Percentiles rank a stretch among this genome's conserved stretches.
Conservation (phyloP, 2,797 vertebrate species). For the Todus mexicanus region DNA sequence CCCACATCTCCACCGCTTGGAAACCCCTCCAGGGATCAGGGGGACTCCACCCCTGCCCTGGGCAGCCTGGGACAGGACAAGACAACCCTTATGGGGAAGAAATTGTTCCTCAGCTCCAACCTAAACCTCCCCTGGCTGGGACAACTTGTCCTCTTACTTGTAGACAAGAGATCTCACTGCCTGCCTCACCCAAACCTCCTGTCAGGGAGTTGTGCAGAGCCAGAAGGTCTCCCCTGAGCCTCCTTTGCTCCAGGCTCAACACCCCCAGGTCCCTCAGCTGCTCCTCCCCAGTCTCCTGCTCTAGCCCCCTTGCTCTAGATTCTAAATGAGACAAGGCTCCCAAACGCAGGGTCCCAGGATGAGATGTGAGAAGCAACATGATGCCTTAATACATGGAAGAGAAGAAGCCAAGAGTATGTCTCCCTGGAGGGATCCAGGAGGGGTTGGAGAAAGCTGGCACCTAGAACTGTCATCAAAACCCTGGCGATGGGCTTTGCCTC, state of each 20-base stretch:
- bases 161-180: no score
- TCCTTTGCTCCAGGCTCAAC: neutral
- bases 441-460: rapidly evolving
- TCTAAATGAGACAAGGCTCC: neutral
- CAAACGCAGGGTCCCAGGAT: rapidly evolving
- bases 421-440: no score
- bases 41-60: neutral
- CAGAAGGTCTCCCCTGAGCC: neutral
- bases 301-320: neutral
- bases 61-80: no score
- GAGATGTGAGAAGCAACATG: neutral
- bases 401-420: neutral
- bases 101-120: neutral
- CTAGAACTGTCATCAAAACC: neutral
- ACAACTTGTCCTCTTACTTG: no score
- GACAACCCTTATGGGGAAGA: no score
- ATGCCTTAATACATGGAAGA: neutral
- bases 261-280: neutral
- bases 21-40: neutral
- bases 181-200: no score
- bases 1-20: neutral
- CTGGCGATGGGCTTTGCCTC: neutral
- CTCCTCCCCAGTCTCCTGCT: neutral
- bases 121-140: neutral
- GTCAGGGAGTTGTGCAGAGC: neutral